These are phyloP conservation scores for Pungitius pungitius DNA, from an alignment of 2,113 vertebrate genomes.

Conservation along the genomic window DNA sequence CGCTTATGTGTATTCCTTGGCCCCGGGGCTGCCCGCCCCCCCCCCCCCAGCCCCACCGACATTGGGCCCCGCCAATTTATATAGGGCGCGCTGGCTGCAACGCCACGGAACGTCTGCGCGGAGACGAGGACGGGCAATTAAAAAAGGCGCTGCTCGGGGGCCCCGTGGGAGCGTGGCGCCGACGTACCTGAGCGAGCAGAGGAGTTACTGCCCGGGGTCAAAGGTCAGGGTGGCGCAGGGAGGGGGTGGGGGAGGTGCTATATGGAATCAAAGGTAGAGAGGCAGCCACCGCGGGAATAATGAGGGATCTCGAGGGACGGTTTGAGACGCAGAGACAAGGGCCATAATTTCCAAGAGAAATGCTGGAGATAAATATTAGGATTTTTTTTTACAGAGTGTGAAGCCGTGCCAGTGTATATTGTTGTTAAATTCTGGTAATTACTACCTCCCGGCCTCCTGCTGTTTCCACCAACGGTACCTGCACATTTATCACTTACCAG, in stretches of 20 bases:
- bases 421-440: slow-evolving; percentile 66
- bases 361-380: slow-evolving; percentile 65
- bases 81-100: slow-evolving; percentile 54
- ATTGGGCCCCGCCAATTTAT: slow-evolving; percentile 62
- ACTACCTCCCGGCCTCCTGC: slow-evolving; percentile 46
- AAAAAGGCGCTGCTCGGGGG: slow-evolving; percentile 50
- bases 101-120: slow-evolving; percentile 23
- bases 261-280: slow-evolving; percentile 55
- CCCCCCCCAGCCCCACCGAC: slow-evolving; percentile 36
- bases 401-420: slow-evolving; percentile 65
- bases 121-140: slow-evolving; percentile 67
- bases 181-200: slow-evolving; percentile 56
- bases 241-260: too few relatives aligned
- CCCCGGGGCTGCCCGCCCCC: too few relatives aligned
- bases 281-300: slow-evolving; percentile 27
- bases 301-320: slow-evolving; percentile 25
- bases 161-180: slow-evolving; percentile 55
- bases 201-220: slow-evolving; percentile 62
- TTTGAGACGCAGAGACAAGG: slow-evolving; percentile 35
- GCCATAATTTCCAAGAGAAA: slow-evolving; percentile 53
- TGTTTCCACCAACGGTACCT: slow-evolving; percentile 45
- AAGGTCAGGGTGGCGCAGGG: slow-evolving; percentile 56
- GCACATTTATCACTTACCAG: slow-evolving; percentile 57
- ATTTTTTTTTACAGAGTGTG: slow-evolving; percentile 62
- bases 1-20: slow-evolving; percentile 54